Base-by-base conservation (phyloP, 2,113 vertebrate genomes). In the Arothron firmamentum region DNA sequence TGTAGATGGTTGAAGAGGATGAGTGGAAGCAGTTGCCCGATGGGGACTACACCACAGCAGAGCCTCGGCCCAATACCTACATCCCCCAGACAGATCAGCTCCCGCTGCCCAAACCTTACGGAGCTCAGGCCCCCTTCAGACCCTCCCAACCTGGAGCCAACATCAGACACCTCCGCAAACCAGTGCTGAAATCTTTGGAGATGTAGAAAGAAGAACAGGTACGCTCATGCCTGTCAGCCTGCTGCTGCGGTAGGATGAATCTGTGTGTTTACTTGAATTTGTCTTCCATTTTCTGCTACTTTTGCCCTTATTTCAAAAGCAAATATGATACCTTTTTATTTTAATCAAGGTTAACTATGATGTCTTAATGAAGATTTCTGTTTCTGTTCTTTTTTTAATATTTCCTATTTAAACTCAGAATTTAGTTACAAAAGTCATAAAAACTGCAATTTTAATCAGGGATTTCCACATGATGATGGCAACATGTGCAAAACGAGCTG, bases 121-220 rank as follows among this genome's bases (percentile, higher is more conserved):
- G 96, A 0, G 86, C 89, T 12, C 67, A 83, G 68, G 83, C 93
- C 74, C 94, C 94, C 2, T 94, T 95, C 82, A 94, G 93, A 48
- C 92, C 93, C 7, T 80, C 65, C 0, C 88, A 92, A 38, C 86
- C 87, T 0, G 87, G 92, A 5, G 77, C 87, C 31, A 92, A 89
- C 45, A 91, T 88, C 57, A 92, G 94, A 56, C 92, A 94, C 64
- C 87, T 93, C 65, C 90, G 90, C 78, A 96, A 95, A 67, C 91
- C 94, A 2, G 34, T 58, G 0, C 20, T 59, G 41, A 77, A 72
- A 60, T 63, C 74, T 13, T 45, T 56, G 5, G 65, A 84, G 34
- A 59, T 45, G 2, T 60, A 75, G 16, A 20, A 59, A 20, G 48
- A n/a, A 2, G 54, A 3, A 15, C 31, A 9, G 3, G 15, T 12